phyloP scores from a whole-genome alignment of 1,140 invertebrate genomes.

The Paracyclopina nana region DNA sequence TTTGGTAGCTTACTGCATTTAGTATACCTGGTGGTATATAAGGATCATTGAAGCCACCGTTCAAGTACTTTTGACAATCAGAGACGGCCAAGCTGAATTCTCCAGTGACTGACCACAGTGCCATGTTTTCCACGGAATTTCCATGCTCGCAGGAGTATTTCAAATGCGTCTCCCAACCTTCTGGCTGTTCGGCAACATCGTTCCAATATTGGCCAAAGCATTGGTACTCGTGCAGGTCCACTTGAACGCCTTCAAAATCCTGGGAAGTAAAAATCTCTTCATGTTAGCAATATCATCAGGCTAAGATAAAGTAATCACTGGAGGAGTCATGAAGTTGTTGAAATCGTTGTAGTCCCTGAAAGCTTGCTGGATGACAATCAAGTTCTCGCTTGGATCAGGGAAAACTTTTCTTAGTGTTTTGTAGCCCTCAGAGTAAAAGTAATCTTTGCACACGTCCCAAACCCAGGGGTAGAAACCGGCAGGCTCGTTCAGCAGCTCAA shows the following conservation, averaged over 20 bases:
- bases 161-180: background rate
- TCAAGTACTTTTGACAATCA: constrained; percentile 14
- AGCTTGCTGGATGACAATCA: constrained; percentile 6
- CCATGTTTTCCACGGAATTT: background rate
- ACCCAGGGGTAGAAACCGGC: background rate
- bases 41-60: background rate
- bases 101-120: background rate
- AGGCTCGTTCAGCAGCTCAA: constrained; percentile 11
- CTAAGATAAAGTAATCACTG: too few relatives aligned
- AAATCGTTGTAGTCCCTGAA: background rate
- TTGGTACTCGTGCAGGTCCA: constrained; percentile 10
- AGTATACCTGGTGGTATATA: background rate
- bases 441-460: background rate
- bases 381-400: background rate
- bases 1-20: background rate
- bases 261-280: too few relatives aligned
- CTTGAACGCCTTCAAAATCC: background rate
- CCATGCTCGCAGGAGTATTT: background rate
- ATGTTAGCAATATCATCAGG: too few relatives aligned
- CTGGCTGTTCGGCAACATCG: background rate
- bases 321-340: background rate
- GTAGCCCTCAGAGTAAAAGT: constrained; percentile 4
- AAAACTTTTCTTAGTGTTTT: constrained; percentile 2
- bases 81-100: constrained; percentile 5
- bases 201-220: constrained; percentile 12